A percentile compares a stretch with the other conserved stretches of the same genome.
These are phyloP conservation scores for Macrocentrus cingulum DNA, from an alignment of 1,140 invertebrate species.

Conservation along the genomic window DNA sequence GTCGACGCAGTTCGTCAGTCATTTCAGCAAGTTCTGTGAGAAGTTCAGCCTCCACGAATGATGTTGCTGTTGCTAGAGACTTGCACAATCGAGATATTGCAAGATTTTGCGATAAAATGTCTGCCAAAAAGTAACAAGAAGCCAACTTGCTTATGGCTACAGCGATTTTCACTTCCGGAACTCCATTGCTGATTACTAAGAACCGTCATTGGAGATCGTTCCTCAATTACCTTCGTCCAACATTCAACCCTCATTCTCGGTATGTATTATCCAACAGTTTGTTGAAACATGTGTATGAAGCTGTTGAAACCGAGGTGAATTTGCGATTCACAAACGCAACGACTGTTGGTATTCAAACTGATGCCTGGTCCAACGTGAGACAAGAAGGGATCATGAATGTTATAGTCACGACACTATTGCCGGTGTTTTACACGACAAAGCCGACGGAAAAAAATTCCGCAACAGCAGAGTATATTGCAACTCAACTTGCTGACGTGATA, in stretches of 20 bases:
- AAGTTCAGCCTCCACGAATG: too few relatives aligned
- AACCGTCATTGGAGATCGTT: conserved; percentile 21
- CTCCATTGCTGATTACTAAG: conserved; percentile 17
- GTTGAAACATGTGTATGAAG: conserved; percentile 16
- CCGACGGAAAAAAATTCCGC: too few relatives aligned
- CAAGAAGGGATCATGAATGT: conserved; percentile 35
- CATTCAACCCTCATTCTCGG: conserved; percentile 17
- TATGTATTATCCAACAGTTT: conserved; percentile 16
- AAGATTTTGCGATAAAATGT: too few relatives aligned
- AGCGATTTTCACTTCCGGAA: conserved; percentile 25
- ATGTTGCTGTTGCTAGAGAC: too few relatives aligned
- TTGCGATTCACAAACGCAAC: conserved; percentile 7
- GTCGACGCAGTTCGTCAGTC: too few relatives aligned
- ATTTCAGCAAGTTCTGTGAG: too few relatives aligned
- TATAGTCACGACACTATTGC: conserved; percentile 31
- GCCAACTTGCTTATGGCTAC: too few relatives aligned
- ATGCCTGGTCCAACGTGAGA: conserved; percentile 41
- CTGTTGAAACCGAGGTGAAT: conserved; percentile 18
- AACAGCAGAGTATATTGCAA: too few relatives aligned
- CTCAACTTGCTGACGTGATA: too few relatives aligned
- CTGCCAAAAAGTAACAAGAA: too few relatives aligned
- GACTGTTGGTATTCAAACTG: conserved; percentile 36
- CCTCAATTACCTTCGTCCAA: conserved; percentile 15
- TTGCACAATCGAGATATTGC: too few relatives aligned
- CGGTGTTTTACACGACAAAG: conserved; percentile 27